Evolutionary conservation across 2,113 vertebrate genomes (phyloP).

Genomic region (Stegostoma tigrinum): DNA sequence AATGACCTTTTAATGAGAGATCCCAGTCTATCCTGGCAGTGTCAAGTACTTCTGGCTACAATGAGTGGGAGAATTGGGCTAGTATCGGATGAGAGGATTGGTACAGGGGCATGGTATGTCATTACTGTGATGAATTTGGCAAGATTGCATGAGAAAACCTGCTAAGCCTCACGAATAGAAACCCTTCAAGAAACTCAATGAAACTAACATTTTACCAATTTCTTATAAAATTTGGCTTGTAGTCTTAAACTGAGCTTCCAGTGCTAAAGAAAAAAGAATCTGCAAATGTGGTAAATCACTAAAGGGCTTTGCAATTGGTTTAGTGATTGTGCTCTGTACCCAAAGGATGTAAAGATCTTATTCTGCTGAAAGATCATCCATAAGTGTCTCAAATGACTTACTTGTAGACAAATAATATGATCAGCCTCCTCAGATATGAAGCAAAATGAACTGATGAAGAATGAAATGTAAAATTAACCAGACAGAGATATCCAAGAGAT

Average conservation of each 20-base stretch:
- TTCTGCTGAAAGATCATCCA: background rate
- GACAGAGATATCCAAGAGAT: background rate
- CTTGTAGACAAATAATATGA: background rate
- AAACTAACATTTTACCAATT: too few relatives aligned
- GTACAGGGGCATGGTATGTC: too few relatives aligned
- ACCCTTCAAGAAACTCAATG: too few relatives aligned
- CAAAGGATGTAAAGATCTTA: background rate
- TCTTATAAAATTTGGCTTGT: too few relatives aligned
- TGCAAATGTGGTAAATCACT: background rate
- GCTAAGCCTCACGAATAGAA: too few relatives aligned
- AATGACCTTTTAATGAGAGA: too few relatives aligned
- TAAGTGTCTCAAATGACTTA: background rate
- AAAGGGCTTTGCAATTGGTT: background rate
- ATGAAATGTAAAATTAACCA: background rate
- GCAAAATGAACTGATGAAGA: background rate
- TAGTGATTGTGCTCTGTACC: background rate
- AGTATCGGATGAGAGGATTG: too few relatives aligned
- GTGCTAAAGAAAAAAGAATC: background rate
- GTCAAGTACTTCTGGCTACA: too few relatives aligned
- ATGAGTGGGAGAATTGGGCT: too few relatives aligned
- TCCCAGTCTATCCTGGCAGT: too few relatives aligned
- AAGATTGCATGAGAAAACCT: too few relatives aligned
- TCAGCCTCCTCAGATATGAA: background rate
- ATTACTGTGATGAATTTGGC: too few relatives aligned
- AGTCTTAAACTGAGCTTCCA: background rate